Base-by-base conservation (phyloP, 2,113 vertebrate genomes). In the Corythoichthys haematopterus region DNA sequence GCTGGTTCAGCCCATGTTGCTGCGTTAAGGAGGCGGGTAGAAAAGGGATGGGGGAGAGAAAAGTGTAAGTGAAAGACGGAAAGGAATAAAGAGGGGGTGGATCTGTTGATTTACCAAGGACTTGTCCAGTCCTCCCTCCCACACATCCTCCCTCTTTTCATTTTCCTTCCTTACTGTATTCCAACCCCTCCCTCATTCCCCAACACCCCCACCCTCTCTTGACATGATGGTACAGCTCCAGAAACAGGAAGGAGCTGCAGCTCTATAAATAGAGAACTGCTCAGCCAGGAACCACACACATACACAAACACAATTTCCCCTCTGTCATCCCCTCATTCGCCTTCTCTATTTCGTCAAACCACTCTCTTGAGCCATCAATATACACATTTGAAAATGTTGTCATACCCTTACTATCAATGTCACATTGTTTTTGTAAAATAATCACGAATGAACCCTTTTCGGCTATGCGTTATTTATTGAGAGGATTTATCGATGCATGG, bases 211-310 rank as follows among this genome's bases (percentile, higher is more conserved):
- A 53, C 79, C 75, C 74, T 63, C 75, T 71, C 80, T 73, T 74
- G 74, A 74, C 77, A 75, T 78, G 85, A 87, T 90, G 87, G 84
- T 90, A 84, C 80, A 79, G 84, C 87, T 90, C 86, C 84, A 87
- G 87, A 88, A 90, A 89, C 88, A 89, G 88, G 88, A 90, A 90
- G 86, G 81, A 85, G 84, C 83, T 69, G 69, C 84, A 78, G 80
- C 82, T 88, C 88, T 90, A 90, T 86, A 89, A 89, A 89, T 90
- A 90, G 88, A 81, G 80, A 85, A 79, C 79, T 70, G 84, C 83
- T 84, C 78, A 75, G 84, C 87, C 87, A 88, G 78, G 79, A 88
- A 87, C 84, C 85, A 73, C 80, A 79, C 82, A 79, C 79, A 71
- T 3, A 80, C 71, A 68, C 69, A 58, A 67, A 65, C 71, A 73